Conservation (phyloP, 2,797 vertebrate species). For the Podargus strigoides region DNA sequence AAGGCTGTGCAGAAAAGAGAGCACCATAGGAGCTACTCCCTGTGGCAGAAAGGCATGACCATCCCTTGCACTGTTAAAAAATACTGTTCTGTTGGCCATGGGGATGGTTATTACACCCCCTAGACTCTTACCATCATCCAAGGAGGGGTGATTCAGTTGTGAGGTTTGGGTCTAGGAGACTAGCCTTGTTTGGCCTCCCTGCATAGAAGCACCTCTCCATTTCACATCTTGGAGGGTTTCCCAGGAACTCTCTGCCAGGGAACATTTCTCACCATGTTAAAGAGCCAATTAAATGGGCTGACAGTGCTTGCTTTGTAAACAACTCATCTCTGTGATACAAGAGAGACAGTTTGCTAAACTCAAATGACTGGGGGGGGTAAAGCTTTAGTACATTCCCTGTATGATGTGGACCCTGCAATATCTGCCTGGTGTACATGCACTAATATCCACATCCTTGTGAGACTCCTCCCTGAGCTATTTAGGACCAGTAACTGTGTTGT, state of each 20-base stretch:
- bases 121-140: neutral
- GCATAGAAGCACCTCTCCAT: neutral
- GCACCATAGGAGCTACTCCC: fast-evolving
- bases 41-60: neutral
- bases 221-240: constrained; percentile 41
- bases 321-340: neutral
- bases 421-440: neutral
- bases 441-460: fast-evolving
- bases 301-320: constrained; percentile 25
- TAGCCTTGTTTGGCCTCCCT: neutral
- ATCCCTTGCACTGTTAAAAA: neutral
- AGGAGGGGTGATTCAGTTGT: neutral
- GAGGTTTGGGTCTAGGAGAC: neutral
- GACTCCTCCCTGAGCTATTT: neutral
- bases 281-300: constrained; percentile 33
- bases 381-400: neutral
- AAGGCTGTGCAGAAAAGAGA: neutral
- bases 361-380: neutral
- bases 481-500: neutral
- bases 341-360: neutral
- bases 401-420: fast-evolving
- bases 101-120: neutral
- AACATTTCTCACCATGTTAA: constrained; percentile 38
- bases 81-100: fast-evolving
- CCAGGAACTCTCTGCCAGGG: neutral